phyloP scores from a whole-genome alignment of 2,113 vertebrate genomes.

The Myrmophylax atrothorax region DNA sequence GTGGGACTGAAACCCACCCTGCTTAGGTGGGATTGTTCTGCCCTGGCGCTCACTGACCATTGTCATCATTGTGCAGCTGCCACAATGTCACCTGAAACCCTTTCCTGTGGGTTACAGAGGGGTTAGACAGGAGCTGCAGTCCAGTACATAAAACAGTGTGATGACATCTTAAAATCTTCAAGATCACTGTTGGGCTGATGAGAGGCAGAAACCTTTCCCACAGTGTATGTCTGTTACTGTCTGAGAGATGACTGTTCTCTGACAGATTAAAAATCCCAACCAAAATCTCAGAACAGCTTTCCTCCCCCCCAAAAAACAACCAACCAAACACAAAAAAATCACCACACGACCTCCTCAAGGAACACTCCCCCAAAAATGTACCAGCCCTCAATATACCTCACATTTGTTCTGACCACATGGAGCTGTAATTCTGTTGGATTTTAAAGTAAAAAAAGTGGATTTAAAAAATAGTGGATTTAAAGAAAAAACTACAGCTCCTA shows the following conservation, averaged over 20 bases:
- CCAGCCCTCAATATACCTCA: neutral
- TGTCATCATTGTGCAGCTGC: neutral
- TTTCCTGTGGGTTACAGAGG: rapidly evolving
- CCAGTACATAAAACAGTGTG: neutral
- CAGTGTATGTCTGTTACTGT: rapidly evolving
- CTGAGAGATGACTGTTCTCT: neutral
- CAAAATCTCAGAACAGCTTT: neutral
- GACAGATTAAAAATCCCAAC: neutral
- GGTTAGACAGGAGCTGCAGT: neutral
- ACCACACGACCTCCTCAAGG: rapidly evolving
- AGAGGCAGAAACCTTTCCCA: neutral
- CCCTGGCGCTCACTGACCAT: neutral
- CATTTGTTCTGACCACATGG: neutral
- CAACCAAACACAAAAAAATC: neutral
- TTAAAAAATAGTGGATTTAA: neutral
- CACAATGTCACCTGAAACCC: neutral
- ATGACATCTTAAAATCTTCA: too few relatives aligned
- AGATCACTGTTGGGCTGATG: neutral
- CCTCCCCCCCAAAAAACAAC: neutral
- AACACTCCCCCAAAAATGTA: rapidly evolving
- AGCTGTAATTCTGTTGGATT: neutral
- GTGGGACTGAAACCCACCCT: neutral
- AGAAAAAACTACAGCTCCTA: neutral
- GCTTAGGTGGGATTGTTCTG: neutral
- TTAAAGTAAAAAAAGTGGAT: neutral